Evolutionary conservation across 2,797 vertebrate species (phyloP), one percentile per base, ranked within the genome.

Genomic region (Acanthurus lineatus): DNA sequence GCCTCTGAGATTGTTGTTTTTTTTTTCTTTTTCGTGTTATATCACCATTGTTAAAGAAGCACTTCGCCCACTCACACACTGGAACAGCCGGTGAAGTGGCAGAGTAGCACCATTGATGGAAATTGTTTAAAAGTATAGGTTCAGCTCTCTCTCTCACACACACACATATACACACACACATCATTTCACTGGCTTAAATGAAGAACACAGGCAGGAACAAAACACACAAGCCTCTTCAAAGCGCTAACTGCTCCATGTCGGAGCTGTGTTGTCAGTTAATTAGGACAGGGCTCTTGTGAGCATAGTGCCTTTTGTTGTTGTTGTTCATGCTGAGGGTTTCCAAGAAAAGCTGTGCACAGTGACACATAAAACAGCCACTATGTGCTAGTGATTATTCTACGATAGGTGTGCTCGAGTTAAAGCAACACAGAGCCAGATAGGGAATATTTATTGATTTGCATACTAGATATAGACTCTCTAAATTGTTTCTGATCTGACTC

Each of bases 71-170:
- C 82, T 86, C 58, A 2, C 20, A 3, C 76, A 56, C 56, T 76
- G 32, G 2, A 69, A 51, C 59, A 61, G 63, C 45, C 19, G 3
- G 15, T 74, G 47, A 85, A 77, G 80, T 80, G 83, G 56, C 47
- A 45, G 45, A 79, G 59, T 9, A 65, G 81, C 67, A 63, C 76
- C 76, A 72, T 68, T 84, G 73, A 84, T 85, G 83, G 82, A 75
- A 81, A 83, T 32, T 84, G 81, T 73, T 85, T 66, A 58, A 14
- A 62, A 71, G 59, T 42, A 59, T 57, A 61, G 57, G 69, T 57
- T 63, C 70, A 52, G 25, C 80, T 68, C 28, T 32, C 28, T 32
- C 28, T 32, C 28, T 32, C 28, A 32, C 28, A 32, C 28, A 32
- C 28, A 32, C 28, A 32, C 28, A 32, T 4, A 5, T 4, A 5